Conservation (phyloP, 2,113 vertebrate species). For the Natator depressus region DNA sequence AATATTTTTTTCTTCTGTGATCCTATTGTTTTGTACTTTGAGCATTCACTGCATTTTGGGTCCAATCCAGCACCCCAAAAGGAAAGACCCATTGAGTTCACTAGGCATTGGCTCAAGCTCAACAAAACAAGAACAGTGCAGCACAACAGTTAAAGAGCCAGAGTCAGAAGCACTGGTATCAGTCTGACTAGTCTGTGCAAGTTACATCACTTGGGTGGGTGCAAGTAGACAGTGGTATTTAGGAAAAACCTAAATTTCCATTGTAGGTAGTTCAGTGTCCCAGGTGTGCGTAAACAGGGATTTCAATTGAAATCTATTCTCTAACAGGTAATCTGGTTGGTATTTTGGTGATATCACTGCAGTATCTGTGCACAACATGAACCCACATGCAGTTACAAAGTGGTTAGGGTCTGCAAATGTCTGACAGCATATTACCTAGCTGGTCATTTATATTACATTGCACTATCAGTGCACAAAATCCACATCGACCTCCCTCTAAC, state of each 20-base stretch:
- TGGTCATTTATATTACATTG: background rate
- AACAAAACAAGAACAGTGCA: background rate
- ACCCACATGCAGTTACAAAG: background rate
- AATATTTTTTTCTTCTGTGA: background rate
- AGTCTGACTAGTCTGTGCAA: background rate
- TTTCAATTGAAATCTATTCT: background rate
- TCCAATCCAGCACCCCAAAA: background rate
- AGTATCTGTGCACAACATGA: background rate
- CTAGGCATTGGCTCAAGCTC: background rate
- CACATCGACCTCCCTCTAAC: background rate
- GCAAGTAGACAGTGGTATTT: background rate
- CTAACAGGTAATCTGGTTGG: background rate
- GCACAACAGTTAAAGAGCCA: background rate
- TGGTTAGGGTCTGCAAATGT: background rate
- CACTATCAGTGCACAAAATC: background rate
- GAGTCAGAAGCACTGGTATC: accelerated
- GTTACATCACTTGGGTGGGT: accelerated
- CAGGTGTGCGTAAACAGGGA: accelerated
- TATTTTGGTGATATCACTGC: background rate
- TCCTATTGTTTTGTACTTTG: background rate
- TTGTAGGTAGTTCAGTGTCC: accelerated
- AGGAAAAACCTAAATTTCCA: background rate
- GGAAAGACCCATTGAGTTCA: background rate
- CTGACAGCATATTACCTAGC: background rate
- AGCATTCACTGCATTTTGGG: background rate